A percentile compares a stretch with the other conserved stretches of the same genome.
Evolutionary conservation across 1,140 invertebrate genomes (phyloP).

Genomic region (Pteromalus puparum): DNA sequence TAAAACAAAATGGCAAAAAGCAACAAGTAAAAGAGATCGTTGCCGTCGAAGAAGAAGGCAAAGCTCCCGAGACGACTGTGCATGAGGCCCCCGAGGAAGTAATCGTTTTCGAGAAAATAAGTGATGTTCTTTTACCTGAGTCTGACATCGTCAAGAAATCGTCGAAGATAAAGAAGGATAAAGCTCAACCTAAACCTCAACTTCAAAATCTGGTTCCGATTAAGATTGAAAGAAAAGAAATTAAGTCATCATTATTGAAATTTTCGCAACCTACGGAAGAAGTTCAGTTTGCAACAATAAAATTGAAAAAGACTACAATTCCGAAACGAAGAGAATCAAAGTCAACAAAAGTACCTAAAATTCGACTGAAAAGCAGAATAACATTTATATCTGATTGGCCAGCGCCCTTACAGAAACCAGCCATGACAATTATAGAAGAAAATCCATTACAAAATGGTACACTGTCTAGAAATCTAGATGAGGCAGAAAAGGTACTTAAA

Average conservation of each 20-base stretch:
- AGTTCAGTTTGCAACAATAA: constrained; percentile 78
- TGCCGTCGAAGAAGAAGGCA: neutral
- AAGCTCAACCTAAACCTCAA: constrained; percentile 63
- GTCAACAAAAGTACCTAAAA: constrained; percentile 77
- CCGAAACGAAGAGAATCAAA: constrained; percentile 75
- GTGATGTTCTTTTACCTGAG: neutral
- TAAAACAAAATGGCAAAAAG: constrained; percentile 54
- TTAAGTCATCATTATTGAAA: constrained; percentile 71
- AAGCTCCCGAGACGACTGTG: neutral
- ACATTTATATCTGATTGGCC: constrained; percentile 79
- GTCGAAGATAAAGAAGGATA: constrained; percentile 70
- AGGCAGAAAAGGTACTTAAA: constrained; percentile 79
- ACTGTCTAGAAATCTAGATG: constrained; percentile 82
- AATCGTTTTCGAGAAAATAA: neutral
- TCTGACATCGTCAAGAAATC: too few relatives aligned
- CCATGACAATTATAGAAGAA: constrained; percentile 75
- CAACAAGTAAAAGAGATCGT: constrained; percentile 27
- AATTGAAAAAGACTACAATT: constrained; percentile 78
- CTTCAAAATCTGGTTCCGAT: constrained; percentile 64
- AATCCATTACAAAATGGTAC: constrained; percentile 79
- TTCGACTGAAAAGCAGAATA: constrained; percentile 81
- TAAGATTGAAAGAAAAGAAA: constrained; percentile 72
- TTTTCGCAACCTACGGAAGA: constrained; percentile 70
- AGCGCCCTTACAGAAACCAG: constrained; percentile 73
- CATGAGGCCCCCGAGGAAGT: constrained; percentile 28